A percentile compares a stretch with the other conserved stretches of the same genome.
Conservation (phyloP, 2,888 invertebrate genomes). For the Apotomis turbidana region DNA sequence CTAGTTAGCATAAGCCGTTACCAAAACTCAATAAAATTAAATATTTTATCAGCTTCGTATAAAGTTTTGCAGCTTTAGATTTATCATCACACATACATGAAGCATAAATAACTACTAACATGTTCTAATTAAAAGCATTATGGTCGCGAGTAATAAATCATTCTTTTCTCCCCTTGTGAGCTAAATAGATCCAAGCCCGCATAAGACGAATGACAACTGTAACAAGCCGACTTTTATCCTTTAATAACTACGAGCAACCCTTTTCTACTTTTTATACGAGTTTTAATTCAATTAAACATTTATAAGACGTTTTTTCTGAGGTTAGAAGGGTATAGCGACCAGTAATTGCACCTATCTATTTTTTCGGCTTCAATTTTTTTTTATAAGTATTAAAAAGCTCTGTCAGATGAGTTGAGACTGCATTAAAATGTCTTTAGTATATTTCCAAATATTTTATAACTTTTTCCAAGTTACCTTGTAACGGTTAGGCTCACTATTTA, state of each 20-base stretch:
- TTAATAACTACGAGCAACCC: slow-evolving; percentile 24
- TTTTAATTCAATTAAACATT: slow-evolving; percentile 24
- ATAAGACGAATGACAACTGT: slow-evolving; percentile 68
- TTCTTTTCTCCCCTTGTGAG: slow-evolving; percentile 71
- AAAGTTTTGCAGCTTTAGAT: too few species aligned
- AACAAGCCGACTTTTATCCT: slow-evolving; percentile 50
- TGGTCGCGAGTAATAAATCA: slow-evolving; percentile 69
- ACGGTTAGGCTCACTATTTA: too few species aligned
- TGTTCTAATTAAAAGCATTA: slow-evolving; percentile 76
- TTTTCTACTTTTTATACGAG: slow-evolving; percentile 30
- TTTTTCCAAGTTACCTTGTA: too few species aligned
- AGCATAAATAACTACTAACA: slow-evolving; percentile 48
- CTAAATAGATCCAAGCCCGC: slow-evolving; percentile 74
- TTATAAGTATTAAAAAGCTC: too few species aligned
- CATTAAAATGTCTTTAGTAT: too few species aligned
- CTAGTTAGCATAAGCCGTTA: too few species aligned
- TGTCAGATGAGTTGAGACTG: too few species aligned
- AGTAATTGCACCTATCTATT: neutral
- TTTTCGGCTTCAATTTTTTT: too few species aligned
- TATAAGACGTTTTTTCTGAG: slow-evolving; percentile 13
- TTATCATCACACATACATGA: neutral
- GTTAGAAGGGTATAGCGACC: slow-evolving; percentile 3
- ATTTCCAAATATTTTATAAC: too few species aligned
- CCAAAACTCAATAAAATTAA: too few species aligned
- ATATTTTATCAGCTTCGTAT: too few species aligned